phyloP scores from a whole-genome alignment of 92 coral and sea anemone genomes.

The Siderastrea radians region DNA sequence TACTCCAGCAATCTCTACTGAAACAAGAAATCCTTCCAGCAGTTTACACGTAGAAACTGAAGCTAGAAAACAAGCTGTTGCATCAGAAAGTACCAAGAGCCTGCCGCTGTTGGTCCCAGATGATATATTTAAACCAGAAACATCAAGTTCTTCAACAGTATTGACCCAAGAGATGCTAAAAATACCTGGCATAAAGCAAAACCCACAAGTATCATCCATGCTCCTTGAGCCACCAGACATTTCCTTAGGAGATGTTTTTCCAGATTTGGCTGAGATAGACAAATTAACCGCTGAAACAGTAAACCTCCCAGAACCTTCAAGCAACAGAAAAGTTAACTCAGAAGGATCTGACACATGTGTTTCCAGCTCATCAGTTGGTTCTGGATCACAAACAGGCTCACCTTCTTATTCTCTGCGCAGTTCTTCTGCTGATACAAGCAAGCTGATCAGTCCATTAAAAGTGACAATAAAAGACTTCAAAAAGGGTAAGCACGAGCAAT shows the following conservation, averaged over 20 bases:
- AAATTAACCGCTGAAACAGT: not conserved
- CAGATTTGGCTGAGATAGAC: slow-evolving; percentile 33
- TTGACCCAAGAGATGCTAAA: slow-evolving; percentile 46
- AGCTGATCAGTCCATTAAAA: slow-evolving; percentile 15
- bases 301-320: not conserved
- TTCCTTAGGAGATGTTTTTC: slow-evolving; percentile 27
- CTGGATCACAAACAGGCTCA: not conserved
- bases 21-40: not conserved
- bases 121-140: slow-evolving; percentile 13
- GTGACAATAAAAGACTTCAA: slow-evolving; percentile 26
- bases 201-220: not conserved
- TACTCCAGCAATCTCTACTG: not conserved
- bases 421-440: not conserved
- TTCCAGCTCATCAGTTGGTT: not conserved
- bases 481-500: not conserved
- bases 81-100: not conserved
- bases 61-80: not conserved
- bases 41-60: slow-evolving; percentile 7
- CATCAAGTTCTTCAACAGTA: slow-evolving; percentile 23
- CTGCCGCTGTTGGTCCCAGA: not conserved
- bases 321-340: not conserved
- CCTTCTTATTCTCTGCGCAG: slow-evolving; percentile 8
- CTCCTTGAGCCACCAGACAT: slow-evolving; percentile 14
- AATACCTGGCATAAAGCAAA: slow-evolving; percentile 37
- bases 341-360: not conserved